Conservation (phyloP, 2,797 vertebrate genomes). For the Sebastes oblongus region DNA sequence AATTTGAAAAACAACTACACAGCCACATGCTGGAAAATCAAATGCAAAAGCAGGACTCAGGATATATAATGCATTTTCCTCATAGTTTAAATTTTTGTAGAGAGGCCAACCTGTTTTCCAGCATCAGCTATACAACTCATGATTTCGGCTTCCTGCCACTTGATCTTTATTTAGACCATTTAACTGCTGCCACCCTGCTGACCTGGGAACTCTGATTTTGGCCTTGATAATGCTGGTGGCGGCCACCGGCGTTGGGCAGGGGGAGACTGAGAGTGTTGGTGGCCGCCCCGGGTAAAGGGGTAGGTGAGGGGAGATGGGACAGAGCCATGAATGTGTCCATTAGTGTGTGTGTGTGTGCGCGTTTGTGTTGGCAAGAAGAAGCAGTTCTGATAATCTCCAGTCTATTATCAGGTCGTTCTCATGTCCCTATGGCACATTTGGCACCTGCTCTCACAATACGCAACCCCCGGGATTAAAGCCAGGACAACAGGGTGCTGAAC, state of each 20-base stretch:
- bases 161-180: constrained; percentile 35
- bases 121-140: background rate
- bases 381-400: constrained; percentile 33
- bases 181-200: background rate
- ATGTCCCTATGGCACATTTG: constrained; percentile 53
- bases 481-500: constrained; percentile 37
- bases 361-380: constrained; percentile 29
- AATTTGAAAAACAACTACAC: background rate
- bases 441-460: constrained; percentile 47
- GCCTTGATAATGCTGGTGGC: constrained; percentile 1
- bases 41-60: background rate
- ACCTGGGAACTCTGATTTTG: constrained; percentile 1
- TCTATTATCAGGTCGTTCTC: constrained; percentile 67
- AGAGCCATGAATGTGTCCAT: constrained; percentile 17
- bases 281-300: background rate
- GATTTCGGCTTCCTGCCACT: background rate
- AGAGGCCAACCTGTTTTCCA: background rate
- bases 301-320: constrained; percentile 19
- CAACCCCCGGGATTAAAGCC: constrained; percentile 43
- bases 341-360: constrained; percentile 1
- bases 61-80: background rate
- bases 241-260: background rate
- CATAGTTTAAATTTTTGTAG: background rate
- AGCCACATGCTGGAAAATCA: background rate
- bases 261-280: constrained; percentile 16